phyloP scores from a whole-genome alignment of 2,113 vertebrate species.

The Alethe diademata region DNA sequence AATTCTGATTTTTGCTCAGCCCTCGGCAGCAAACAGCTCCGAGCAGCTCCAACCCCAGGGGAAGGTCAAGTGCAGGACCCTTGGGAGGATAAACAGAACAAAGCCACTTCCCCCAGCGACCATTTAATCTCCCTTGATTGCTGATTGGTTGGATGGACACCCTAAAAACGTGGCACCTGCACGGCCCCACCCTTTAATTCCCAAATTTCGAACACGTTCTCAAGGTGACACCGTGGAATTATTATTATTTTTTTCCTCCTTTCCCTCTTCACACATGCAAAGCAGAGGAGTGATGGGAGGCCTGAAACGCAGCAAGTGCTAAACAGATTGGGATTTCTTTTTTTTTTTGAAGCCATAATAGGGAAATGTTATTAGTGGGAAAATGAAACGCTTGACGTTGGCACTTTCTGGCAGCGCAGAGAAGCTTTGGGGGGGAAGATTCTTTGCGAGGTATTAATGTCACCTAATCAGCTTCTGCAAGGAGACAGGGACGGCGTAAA shows the following conservation, averaged over 20 bases:
- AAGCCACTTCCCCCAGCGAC: background rate
- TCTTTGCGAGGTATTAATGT: background rate
- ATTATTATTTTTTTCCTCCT: background rate
- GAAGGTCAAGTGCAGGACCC: background rate
- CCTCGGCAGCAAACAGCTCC: constrained; percentile 15
- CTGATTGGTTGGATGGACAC: background rate
- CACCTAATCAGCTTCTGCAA: background rate
- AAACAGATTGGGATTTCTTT: background rate
- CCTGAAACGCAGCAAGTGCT: background rate
- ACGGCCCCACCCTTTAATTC: constrained; percentile 17
- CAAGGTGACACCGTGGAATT: constrained; percentile 1
- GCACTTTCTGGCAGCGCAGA: background rate
- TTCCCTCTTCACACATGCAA: background rate
- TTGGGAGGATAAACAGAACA: background rate
- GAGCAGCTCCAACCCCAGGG: background rate
- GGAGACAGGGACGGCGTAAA: background rate
- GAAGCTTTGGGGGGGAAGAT: background rate
- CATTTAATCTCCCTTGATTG: background rate
- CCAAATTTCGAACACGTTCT: background rate
- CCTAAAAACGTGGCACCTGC: background rate
- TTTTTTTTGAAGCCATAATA: background rate
- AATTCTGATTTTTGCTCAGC: constrained; percentile 37
- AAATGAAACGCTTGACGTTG: background rate
- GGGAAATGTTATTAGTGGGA: background rate
- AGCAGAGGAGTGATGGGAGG: background rate